Conservation (phyloP, 2,888 invertebrate species). For the Aromia moschata region DNA sequence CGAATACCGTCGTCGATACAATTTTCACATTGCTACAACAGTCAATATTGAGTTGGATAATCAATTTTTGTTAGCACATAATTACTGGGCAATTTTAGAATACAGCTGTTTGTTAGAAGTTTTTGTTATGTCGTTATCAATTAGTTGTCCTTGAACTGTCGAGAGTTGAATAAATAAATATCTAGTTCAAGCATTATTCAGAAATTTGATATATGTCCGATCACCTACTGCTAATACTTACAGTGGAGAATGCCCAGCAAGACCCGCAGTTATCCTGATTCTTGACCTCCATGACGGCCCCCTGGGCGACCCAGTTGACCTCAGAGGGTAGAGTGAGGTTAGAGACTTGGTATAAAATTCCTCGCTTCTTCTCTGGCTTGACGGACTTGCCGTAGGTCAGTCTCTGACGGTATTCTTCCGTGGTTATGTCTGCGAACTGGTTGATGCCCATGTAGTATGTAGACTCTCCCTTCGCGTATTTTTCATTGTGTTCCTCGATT, state of each 20-base stretch:
- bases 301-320: constrained; percentile 66
- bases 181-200: too few relatives aligned
- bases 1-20: too few relatives aligned
- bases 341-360: background rate
- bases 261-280: constrained; percentile 70
- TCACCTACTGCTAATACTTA: constrained; percentile 55
- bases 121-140: too few relatives aligned
- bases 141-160: too few relatives aligned
- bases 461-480: constrained; percentile 2
- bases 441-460: constrained; percentile 6
- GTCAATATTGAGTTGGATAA: too few relatives aligned
- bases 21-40: too few relatives aligned
- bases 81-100: too few relatives aligned
- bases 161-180: too few relatives aligned
- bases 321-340: constrained; percentile 55
- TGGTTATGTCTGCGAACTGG: background rate
- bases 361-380: background rate
- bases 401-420: background rate
- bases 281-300: constrained; percentile 66
- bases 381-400: background rate
- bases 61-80: too few relatives aligned
- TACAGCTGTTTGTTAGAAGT: background rate
- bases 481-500: constrained; percentile 10
- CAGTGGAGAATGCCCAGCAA: constrained; percentile 73
- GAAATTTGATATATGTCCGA: too few relatives aligned